Evolutionary conservation across 1,140 invertebrate genomes (phyloP).

Genomic region (Cydia amplana): DNA sequence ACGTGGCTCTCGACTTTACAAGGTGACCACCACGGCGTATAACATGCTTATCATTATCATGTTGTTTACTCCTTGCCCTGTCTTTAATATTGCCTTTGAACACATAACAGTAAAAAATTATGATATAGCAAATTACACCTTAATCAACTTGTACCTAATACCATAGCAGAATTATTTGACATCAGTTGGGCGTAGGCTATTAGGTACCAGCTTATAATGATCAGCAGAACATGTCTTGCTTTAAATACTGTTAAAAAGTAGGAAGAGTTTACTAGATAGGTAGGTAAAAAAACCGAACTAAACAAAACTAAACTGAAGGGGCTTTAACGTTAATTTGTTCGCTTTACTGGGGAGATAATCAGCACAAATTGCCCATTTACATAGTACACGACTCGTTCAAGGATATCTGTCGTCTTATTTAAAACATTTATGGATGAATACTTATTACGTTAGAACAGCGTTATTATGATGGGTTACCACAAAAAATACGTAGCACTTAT

Average conservation of each 20-base stretch:
- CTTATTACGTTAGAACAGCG: slow-evolving; percentile 29
- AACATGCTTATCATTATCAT: slow-evolving; percentile 49
- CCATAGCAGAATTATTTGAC: neutral
- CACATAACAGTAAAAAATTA: slow-evolving; percentile 26
- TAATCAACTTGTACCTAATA: neutral
- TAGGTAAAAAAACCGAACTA: neutral
- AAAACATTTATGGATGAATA: slow-evolving; percentile 37
- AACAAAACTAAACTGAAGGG: slow-evolving; percentile 30
- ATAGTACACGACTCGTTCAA: slow-evolving; percentile 61
- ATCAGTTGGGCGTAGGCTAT: neutral
- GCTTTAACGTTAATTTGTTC: slow-evolving; percentile 47
- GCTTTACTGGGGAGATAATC: slow-evolving; percentile 42
- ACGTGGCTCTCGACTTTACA: slow-evolving; percentile 54
- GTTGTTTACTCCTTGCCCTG: slow-evolving; percentile 49
- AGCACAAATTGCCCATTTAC: slow-evolving; percentile 59
- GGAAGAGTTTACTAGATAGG: neutral
- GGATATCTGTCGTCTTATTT: slow-evolving; percentile 44
- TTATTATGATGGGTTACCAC: slow-evolving; percentile 1
- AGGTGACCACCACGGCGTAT: slow-evolving; percentile 58
- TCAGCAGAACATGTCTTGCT: neutral
- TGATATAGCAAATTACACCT: slow-evolving; percentile 28
- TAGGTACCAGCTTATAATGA: neutral
- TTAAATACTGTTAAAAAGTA: neutral
- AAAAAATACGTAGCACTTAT: neutral
- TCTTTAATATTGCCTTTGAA: slow-evolving; percentile 41